These are phyloP conservation scores for Harlomillsia oculata DNA, from an alignment of 1,140 invertebrate genomes.

Conservation along the genomic window DNA sequence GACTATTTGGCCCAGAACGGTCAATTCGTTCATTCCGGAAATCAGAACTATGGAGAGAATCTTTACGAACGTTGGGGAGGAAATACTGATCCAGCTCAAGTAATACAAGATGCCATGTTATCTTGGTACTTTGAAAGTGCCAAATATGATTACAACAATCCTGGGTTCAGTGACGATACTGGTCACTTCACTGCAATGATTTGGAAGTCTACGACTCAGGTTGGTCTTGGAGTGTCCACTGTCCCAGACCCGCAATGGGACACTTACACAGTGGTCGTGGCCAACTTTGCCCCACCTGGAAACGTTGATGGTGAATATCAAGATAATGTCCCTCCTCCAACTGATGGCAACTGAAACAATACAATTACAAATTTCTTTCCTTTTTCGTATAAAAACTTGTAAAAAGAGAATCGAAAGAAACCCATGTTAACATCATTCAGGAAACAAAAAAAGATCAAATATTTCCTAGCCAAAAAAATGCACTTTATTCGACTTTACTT, in stretches of 20 bases:
- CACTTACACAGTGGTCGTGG: conserved; percentile 5
- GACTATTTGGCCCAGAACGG: conserved; percentile 5
- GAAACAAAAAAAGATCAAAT: too few species aligned
- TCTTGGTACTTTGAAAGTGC: conserved; percentile 24
- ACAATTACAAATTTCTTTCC: too few species aligned
- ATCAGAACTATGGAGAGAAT: conserved; percentile 16
- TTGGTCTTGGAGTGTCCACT: conserved; percentile 16
- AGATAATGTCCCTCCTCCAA: conserved; percentile 18
- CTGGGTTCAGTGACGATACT: not conserved
- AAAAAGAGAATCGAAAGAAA: too few species aligned
- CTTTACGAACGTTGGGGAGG: conserved; percentile 10
- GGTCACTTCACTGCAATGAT: conserved; percentile 22
- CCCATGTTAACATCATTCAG: too few species aligned
- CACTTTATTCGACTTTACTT: too few species aligned
- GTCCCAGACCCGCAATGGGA: not conserved
- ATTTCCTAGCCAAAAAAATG: too few species aligned
- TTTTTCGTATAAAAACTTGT: too few species aligned
- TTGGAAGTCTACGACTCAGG: conserved; percentile 8
- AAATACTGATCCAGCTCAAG: conserved; percentile 1
- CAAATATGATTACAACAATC: conserved; percentile 13
- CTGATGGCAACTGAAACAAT: too few species aligned
- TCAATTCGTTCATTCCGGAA: not conserved
- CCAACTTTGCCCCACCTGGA: conserved; percentile 1
- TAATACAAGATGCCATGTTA: conserved; percentile 5
- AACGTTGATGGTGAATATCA: conserved; percentile 11